Percentiles rank a stretch among this genome's conserved stretches.
Evolutionary conservation across 2,797 vertebrate genomes (phyloP).

Genomic region (Hoplostethus atlanticus): DNA sequence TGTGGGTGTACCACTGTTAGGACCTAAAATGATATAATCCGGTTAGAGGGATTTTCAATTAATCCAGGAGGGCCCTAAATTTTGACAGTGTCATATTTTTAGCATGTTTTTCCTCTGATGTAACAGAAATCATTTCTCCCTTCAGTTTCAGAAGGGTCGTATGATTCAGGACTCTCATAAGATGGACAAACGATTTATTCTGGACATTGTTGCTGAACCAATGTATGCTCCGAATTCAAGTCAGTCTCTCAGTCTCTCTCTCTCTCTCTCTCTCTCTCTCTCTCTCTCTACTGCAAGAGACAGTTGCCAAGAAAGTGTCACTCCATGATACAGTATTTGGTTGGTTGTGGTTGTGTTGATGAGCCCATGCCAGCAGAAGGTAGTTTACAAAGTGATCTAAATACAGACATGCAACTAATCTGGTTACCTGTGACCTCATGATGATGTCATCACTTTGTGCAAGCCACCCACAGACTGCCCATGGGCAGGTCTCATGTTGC

Average conservation of each 20-base stretch:
- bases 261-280: constrained; percentile 11
- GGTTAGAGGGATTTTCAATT: constrained; percentile 68
- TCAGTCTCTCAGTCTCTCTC: neutral
- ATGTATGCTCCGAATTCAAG: constrained; percentile 17
- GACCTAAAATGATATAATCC: constrained; percentile 64
- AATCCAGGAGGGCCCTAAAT: constrained; percentile 69
- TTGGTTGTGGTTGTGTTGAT: too few relatives aligned
- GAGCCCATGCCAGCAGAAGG: too few relatives aligned
- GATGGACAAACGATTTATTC: constrained; percentile 19
- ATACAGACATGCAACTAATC: too few relatives aligned
- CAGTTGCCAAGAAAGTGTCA: too few relatives aligned
- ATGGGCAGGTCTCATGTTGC: too few relatives aligned
- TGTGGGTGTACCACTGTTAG: constrained; percentile 44
- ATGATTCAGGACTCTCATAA: constrained; percentile 28
- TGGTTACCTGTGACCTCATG: too few relatives aligned
- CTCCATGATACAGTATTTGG: too few relatives aligned
- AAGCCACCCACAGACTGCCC: too few relatives aligned
- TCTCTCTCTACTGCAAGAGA: neutral
- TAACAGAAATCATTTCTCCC: constrained; percentile 40
- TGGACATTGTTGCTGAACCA: constrained; percentile 6
- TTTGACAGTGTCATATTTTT: constrained; percentile 62
- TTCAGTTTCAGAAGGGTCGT: constrained; percentile 11
- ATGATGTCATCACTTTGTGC: too few relatives aligned
- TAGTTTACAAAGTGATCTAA: too few relatives aligned
- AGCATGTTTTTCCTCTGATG: constrained; percentile 44